phyloP scores from a whole-genome alignment of 2,888 invertebrate genomes.

The Dinocampus coccinellae region DNA sequence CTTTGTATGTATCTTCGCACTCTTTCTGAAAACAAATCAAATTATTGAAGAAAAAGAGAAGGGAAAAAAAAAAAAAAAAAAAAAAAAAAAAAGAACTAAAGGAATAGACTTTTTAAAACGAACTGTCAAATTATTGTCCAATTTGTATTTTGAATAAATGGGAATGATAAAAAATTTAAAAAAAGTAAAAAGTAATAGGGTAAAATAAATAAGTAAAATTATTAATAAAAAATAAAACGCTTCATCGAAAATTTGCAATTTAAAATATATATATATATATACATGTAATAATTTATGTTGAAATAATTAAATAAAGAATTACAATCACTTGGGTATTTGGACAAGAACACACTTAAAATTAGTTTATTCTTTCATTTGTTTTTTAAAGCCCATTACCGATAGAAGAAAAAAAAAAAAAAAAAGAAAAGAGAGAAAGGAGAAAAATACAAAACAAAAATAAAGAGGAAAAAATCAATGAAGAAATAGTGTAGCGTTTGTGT shows the following conservation, averaged over 20 bases:
- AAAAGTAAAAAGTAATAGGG: too few species aligned
- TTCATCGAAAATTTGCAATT: too few species aligned
- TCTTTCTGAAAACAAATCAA: conserved; percentile 80
- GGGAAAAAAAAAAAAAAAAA: too few species aligned
- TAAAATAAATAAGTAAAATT: too few species aligned
- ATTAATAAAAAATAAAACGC: too few species aligned
- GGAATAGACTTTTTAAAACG: too few species aligned
- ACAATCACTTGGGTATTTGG: background rate
- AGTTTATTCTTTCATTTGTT: background rate
- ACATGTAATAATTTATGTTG: too few species aligned
- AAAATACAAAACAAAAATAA: background rate
- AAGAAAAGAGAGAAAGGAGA: background rate
- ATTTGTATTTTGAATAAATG: too few species aligned
- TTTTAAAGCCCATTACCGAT: background rate
- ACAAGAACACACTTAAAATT: background rate
- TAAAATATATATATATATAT: too few species aligned
- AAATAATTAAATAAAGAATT: background rate
- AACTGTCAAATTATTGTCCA: too few species aligned
- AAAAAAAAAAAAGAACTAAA: too few species aligned
- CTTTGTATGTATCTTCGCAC: conserved; percentile 87
- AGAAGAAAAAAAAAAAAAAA: background rate
- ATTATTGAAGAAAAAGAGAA: conserved; percentile 59
- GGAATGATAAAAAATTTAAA: too few species aligned
- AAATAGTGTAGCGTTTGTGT: background rate
- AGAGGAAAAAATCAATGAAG: background rate